Base-by-base conservation (phyloP, 2,888 invertebrate genomes). In the Tricholauxania praeusta region DNA sequence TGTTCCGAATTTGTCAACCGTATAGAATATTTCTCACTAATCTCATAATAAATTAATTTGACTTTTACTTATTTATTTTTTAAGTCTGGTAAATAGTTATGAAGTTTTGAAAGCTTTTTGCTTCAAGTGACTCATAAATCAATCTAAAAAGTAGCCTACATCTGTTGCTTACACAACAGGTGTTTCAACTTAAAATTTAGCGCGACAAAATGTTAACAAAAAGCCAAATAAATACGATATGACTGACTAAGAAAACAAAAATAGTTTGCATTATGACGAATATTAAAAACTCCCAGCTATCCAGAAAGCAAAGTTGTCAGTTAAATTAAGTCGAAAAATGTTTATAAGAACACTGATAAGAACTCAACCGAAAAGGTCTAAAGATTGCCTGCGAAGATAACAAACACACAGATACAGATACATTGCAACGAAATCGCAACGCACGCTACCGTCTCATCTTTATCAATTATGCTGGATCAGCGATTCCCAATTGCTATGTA, bases 371-470 rank as follows among this genome's bases (percentile, higher is more conserved):
- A 71, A 78, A 78, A 78, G 79, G 79, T 79, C 78, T 78, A 51
- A 12, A 79, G 79, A 79, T 79, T 76, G 78, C 75, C 74, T 73
- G 68, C 55, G 53, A 52, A 76, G 78, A 79, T 79, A 79, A 79
- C 60, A 72, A 28, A 17, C 39, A 47, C 22, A 53, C 32, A 47
- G 19, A 51, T 32, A 57, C 65, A 49, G 15, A 47, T 19, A 10
- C 52, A 64, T 17, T 32, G 19, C 70, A 53, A 17, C 49, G 8
- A 17, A 53, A 19, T 53, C 12, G 53, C 8, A 53, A 3, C n/a
- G 19, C n/a, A 8, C 19, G 53, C 53, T 53, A 1, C 53, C 53
- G 53, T 2, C 53, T 19, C n/a, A 17, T 53, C n/a, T 19, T 53
- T 8, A 7, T n/a, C 53, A 39, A 10, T 39, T 39, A 39, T 39